Evolutionary conservation across 2,888 invertebrate species (phyloP).

Genomic region (Tridacna gigas): DNA sequence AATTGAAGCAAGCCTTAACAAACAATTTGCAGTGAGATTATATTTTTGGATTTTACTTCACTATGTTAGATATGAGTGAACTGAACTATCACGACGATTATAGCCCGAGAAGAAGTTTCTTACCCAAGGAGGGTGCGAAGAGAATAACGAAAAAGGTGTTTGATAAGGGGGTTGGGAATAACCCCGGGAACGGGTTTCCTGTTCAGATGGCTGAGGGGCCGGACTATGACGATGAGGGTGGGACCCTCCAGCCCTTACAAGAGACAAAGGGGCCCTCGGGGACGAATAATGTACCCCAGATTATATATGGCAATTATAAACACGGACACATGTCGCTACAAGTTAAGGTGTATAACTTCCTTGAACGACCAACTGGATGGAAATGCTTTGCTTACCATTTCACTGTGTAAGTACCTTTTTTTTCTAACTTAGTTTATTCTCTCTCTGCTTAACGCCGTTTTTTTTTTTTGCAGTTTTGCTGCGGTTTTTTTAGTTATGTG

Average conservation of each 20-base stretch:
- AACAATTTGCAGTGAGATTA: too few relatives aligned
- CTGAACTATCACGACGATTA: constrained; percentile 46
- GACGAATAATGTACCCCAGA: constrained; percentile 50
- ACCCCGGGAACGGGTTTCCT: constrained; percentile 53
- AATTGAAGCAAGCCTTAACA: too few relatives aligned
- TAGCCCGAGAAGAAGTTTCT: constrained; percentile 42
- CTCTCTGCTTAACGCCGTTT: too few relatives aligned
- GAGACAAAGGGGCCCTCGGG: constrained; percentile 29
- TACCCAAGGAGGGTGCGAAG: constrained; percentile 42
- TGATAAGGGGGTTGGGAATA: constrained; percentile 46
- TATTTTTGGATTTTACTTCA: not conserved
- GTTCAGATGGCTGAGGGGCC: constrained; percentile 46
- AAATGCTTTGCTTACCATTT: constrained; percentile 93
- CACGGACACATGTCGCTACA: constrained; percentile 85
- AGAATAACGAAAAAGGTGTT: constrained; percentile 52
- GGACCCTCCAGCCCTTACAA: constrained; percentile 9
- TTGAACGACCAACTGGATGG: constrained; percentile 93
- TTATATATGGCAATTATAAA: constrained; percentile 59
- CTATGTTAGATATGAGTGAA: constrained; percentile 45
- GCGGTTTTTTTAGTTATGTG: too few relatives aligned
- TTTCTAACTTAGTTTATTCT: not conserved
- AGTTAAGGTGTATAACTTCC: constrained; percentile 92
- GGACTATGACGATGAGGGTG: constrained; percentile 41
- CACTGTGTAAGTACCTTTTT: constrained; percentile 90
- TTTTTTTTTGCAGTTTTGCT: too few relatives aligned